Conservation (phyloP, 2,888 invertebrate genomes). For the Tricholauxania praeusta region DNA sequence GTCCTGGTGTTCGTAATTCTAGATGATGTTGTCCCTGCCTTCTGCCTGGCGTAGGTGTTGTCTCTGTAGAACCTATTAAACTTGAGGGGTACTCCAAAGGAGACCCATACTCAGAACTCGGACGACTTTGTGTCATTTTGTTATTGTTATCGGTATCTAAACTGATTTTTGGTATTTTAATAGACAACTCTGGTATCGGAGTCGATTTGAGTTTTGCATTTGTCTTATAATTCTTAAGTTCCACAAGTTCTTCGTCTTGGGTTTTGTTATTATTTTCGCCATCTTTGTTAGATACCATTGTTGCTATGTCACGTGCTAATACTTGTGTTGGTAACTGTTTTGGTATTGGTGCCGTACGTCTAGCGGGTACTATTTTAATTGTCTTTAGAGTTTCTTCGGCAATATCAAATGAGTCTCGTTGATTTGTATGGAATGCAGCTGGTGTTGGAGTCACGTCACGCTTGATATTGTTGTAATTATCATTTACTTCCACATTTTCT, state of each 20-base stretch:
- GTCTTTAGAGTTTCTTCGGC: conserved; percentile 41
- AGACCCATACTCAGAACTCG: conserved; percentile 61
- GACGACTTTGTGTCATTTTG: conserved; percentile 45
- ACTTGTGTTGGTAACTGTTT: conserved; percentile 23
- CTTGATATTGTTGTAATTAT: conserved; percentile 29
- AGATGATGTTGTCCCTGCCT: conserved; percentile 31
- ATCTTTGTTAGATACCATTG: not conserved
- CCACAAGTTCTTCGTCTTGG: not conserved
- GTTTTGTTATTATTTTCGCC: not conserved
- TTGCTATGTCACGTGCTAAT: not conserved
- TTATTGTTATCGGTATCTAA: conserved; percentile 47
- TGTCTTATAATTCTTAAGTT: not conserved
- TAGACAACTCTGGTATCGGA: not conserved
- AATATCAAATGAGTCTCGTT: too few relatives aligned
- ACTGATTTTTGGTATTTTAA: conserved; percentile 37
- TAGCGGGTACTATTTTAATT: conserved; percentile 40
- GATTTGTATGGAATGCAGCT: conserved; percentile 3
- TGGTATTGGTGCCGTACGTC: conserved; percentile 28
- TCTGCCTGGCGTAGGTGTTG: conserved; percentile 52
- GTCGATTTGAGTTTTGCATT: conserved; percentile 27
- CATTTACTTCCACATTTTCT: conserved; percentile 13
- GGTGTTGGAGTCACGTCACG: conserved; percentile 48
- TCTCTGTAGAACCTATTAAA: conserved; percentile 51
- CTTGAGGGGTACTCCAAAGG: conserved; percentile 60
- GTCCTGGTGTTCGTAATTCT: conserved; percentile 45